phyloP scores from a whole-genome alignment of 2,888 invertebrate species.

The Neoascia interrupta region DNA sequence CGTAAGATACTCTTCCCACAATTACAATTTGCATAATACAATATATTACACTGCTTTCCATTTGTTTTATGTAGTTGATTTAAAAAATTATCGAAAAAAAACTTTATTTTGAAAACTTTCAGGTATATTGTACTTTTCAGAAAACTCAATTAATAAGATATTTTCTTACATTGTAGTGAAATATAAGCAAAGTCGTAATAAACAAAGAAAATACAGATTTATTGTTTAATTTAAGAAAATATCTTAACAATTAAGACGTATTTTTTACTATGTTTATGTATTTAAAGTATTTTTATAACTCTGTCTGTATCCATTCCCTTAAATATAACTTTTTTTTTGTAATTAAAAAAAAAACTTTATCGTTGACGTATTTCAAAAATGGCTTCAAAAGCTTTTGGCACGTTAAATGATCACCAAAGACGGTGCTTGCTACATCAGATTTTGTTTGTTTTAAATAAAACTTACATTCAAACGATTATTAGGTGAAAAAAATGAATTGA shows the following conservation, averaged over 20 bases:
- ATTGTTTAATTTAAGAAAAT: conserved; percentile 44
- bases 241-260: conserved; percentile 49
- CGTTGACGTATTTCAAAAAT: too few species aligned
- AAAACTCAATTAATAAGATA: conserved; percentile 71
- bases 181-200: too few species aligned
- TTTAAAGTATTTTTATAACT: too few species aligned
- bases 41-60: conserved; percentile 57
- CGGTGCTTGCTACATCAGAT: too few species aligned
- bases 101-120: conserved; percentile 78
- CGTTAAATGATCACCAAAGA: too few species aligned
- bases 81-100: conserved; percentile 68
- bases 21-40: conserved; percentile 52
- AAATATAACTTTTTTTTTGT: conserved; percentile 18
- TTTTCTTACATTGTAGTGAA: conserved; percentile 47
- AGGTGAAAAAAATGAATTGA: too few species aligned
- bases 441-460: too few species aligned
- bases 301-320: conserved; percentile 33
- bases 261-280: too few species aligned
- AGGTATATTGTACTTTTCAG: conserved; percentile 79
- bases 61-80: conserved; percentile 37
- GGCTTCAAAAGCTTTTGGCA: too few species aligned
- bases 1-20: too few species aligned
- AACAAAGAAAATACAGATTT: background rate
- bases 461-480: too few species aligned
- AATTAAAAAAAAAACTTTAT: background rate